phyloP scores from a whole-genome alignment of 1,140 invertebrate species.

The Brachionus manjavacas region DNA sequence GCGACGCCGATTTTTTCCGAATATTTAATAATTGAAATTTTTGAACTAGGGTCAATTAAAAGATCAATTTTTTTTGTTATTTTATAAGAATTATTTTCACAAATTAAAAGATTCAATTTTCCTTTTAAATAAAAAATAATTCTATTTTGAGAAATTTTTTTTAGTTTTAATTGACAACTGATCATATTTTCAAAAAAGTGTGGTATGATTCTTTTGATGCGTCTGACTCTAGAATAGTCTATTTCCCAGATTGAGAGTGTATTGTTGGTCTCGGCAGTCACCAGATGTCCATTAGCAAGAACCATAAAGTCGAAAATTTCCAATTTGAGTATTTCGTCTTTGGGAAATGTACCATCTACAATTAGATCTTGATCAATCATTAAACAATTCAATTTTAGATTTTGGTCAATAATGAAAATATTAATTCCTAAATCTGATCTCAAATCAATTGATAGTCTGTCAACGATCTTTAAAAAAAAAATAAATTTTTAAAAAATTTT shows the following conservation, averaged over 20 bases:
- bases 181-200: background rate
- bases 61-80: background rate
- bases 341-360: background rate
- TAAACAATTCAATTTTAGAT: background rate
- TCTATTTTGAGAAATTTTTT: background rate
- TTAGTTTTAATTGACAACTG: background rate
- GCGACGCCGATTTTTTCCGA: background rate
- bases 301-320: background rate
- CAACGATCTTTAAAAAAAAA: slow-evolving; percentile 19
- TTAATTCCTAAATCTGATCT: background rate
- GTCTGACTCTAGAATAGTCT: background rate
- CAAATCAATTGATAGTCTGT: background rate
- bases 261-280: background rate
- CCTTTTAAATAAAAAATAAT: background rate
- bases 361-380: background rate
- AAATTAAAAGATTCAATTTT: background rate
- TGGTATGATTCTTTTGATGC: background rate
- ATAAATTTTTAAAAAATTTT: background rate
- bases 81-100: background rate
- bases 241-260: background rate
- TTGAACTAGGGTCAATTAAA: background rate
- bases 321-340: background rate
- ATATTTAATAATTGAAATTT: background rate
- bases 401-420: background rate
- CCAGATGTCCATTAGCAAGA: background rate